These are phyloP conservation scores for Pontoporia blainvillei DNA, from an alignment of 2,113 vertebrate species.

Conservation along the genomic window DNA sequence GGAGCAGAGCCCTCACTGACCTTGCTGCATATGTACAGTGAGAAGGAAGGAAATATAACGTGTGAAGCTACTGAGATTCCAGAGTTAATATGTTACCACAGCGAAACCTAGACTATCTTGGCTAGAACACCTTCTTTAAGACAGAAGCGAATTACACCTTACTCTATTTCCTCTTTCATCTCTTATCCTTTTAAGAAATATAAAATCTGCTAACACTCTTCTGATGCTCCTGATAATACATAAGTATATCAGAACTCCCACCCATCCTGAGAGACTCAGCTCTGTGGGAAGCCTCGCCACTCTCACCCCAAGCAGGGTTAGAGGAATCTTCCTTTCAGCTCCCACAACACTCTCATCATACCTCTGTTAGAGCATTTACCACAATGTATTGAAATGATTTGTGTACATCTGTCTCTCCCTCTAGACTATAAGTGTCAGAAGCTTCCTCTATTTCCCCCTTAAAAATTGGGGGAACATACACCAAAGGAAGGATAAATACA, in stretches of 20 bases:
- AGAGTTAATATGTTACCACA: neutral
- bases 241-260: neutral
- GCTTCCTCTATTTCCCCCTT: slow-evolving; percentile 4
- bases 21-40: neutral
- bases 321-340: neutral
- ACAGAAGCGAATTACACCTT: slow-evolving; percentile 14
- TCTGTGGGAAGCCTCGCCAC: neutral
- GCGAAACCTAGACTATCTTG: neutral
- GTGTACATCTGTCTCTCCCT: neutral
- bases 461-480: slow-evolving; percentile 15
- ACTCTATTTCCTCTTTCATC: slow-evolving; percentile 2
- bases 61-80: neutral
- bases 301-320: neutral
- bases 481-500: neutral
- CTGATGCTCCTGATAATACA: neutral
- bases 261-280: neutral
- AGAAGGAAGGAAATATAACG: neutral
- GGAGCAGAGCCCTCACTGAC: neutral
- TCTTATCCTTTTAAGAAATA: slow-evolving; percentile 33
- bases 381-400: neutral
- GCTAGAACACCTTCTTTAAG: neutral
- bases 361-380: slow-evolving; percentile 1
- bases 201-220: slow-evolving; percentile 19
- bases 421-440: slow-evolving; percentile 6
- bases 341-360: neutral